Evolutionary conservation across 2,797 vertebrate genomes (phyloP), one percentile per base, ranked within the genome.

Genomic region (Carapus acus): DNA sequence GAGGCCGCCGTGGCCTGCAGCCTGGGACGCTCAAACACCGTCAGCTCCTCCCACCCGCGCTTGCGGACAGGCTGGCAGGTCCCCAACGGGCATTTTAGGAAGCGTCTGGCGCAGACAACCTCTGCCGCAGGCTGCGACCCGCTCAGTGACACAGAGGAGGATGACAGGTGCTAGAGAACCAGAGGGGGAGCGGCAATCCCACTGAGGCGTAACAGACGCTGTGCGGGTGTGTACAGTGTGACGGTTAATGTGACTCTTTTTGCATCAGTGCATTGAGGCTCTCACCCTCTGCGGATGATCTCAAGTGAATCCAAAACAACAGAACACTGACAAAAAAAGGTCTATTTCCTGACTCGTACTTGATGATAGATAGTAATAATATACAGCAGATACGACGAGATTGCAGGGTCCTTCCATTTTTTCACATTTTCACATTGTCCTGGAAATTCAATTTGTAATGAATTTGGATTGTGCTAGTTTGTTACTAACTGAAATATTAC

Each of bases 1-100:
- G 95, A 98, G 78, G 96, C 93, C 0, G 96, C 96, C 0, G 92
- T 96, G 79, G 96, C 94, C 59, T 95, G 94, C 71, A 96, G 93
- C 84, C 85, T 97, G 45, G 94, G 94, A 66, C 92, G 96, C 29
- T 88, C 94, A 74, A 97, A 98, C 88, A 97, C 94, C 67, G 86
- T 98, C 61, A 92, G 90, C 67, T 91, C 92, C 0, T 90, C 89
- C 34, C 91, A 89, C 0, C 91, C 92, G 0, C 89, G 85, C 36
- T 86, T 91, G 76, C 89, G 96, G 66, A 90, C 91, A 69, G 89
- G 93, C 81, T 98, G 94, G 94, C 95, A 97, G 83, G 90, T 99
- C 84, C 96, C 96, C 65, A 98, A 97, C 0, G 96, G 95, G 85
- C 95, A 98, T 76, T 97, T 97, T 63, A 89, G 94, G 49, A 91